phyloP scores from a whole-genome alignment of 2,888 invertebrate species.

The Himalopsyche anomala region DNA sequence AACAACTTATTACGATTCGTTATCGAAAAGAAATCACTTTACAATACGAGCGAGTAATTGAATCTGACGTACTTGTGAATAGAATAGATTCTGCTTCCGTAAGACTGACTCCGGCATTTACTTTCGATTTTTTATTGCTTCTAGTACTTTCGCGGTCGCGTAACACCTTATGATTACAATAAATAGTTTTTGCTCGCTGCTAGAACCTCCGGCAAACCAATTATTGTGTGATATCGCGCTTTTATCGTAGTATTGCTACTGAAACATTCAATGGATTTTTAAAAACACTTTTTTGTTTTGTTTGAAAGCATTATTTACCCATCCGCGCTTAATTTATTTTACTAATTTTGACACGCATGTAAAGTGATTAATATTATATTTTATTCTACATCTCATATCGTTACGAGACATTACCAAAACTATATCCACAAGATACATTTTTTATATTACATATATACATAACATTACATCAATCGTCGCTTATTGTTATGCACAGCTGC shows the following conservation, averaged over 20 bases:
- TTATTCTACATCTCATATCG: too few species aligned
- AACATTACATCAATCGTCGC: too few species aligned
- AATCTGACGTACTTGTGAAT: neutral
- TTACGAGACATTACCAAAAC: too few species aligned
- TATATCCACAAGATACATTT: too few species aligned
- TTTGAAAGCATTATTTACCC: too few species aligned
- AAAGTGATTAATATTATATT: too few species aligned
- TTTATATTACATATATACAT: too few species aligned
- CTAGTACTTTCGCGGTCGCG: slow-evolving; percentile 17
- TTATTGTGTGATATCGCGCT: slow-evolving; percentile 4
- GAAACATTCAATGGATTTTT: too few species aligned
- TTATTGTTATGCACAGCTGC: too few species aligned
- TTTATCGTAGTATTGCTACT: neutral
- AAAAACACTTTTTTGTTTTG: too few species aligned
- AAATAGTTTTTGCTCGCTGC: neutral
- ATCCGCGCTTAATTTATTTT: too few species aligned
- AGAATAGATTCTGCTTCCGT: slow-evolving; percentile 1
- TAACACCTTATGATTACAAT: slow-evolving; percentile 16
- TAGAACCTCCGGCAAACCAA: neutral
- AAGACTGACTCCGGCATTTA: slow-evolving; percentile 1
- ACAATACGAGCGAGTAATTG: neutral
- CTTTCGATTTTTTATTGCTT: slow-evolving; percentile 7
- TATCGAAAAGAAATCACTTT: neutral
- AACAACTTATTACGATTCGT: neutral
- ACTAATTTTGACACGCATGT: too few species aligned